These are phyloP conservation scores for Carollia perspicillata DNA, from an alignment of 2,113 vertebrate species.

Conservation along the genomic window DNA sequence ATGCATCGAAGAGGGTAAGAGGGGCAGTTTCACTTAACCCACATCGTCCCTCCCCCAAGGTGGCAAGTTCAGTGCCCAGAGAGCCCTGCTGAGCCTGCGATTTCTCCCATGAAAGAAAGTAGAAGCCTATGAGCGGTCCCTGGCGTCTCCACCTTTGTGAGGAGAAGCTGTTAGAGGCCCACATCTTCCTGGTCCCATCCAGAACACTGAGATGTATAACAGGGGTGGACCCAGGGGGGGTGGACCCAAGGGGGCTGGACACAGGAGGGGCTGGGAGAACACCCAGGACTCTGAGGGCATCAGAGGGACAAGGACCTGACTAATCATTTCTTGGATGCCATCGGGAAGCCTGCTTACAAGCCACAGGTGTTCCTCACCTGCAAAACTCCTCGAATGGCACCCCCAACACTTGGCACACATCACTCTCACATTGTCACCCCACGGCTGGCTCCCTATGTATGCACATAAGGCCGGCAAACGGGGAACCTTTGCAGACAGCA, in stretches of 20 bases:
- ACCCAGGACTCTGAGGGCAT: not conserved
- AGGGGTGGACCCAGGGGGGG: too few relatives aligned
- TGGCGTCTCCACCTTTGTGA: not conserved
- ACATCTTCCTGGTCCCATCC: too few relatives aligned
- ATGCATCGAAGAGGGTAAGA: accelerated
- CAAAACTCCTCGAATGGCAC: not conserved
- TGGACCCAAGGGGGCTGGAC: too few relatives aligned
- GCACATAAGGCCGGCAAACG: too few relatives aligned
- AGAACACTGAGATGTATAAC: not conserved
- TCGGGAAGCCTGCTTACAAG: not conserved
- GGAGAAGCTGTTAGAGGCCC: not conserved
- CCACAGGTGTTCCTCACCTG: too few relatives aligned
- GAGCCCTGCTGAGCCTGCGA: not conserved
- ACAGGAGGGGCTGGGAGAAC: not conserved
- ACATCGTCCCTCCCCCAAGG: not conserved
- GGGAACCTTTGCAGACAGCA: not conserved
- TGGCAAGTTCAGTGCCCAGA: not conserved
- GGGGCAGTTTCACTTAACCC: not conserved
- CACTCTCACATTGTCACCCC: not conserved
- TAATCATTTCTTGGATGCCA: not conserved
- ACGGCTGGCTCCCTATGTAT: too few relatives aligned
- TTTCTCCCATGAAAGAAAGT: not conserved
- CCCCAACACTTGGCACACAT: not conserved
- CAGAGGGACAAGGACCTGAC: too few relatives aligned
- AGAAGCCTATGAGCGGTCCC: not conserved